These are phyloP conservation scores for Xanthia togata DNA, from an alignment of 2,888 invertebrate genomes.

Conservation along the genomic window DNA sequence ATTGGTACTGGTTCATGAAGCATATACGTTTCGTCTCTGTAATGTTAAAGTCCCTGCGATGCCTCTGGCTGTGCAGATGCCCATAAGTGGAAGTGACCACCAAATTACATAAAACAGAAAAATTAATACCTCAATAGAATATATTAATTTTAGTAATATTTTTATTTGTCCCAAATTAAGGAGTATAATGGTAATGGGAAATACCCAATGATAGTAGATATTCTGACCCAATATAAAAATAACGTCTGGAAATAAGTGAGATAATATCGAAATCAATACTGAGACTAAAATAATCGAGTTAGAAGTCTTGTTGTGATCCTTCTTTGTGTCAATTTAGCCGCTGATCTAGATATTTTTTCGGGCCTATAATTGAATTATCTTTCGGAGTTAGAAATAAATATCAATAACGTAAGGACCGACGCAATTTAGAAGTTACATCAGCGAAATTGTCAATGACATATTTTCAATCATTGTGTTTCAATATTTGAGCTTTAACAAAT, in stretches of 20 bases:
- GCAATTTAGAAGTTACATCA: neutral
- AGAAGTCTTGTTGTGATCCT: neutral
- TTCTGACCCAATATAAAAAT: neutral
- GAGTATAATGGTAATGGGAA: neutral
- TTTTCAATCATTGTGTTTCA: too few relatives aligned
- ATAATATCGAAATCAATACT: constrained; percentile 2
- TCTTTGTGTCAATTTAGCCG: neutral
- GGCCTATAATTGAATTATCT: neutral
- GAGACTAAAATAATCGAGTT: constrained; percentile 9
- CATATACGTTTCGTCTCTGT: neutral
- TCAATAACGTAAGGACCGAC: neutral
- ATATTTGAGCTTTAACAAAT: too few relatives aligned
- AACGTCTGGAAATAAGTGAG: constrained; percentile 2
- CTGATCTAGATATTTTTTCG: neutral
- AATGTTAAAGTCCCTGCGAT: neutral
- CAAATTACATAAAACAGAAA: neutral
- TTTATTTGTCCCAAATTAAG: neutral
- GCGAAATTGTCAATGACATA: neutral
- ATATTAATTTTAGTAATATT: neutral
- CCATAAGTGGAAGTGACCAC: neutral
- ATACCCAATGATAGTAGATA: neutral
- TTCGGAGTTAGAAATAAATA: neutral
- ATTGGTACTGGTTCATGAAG: neutral
- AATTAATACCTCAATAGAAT: neutral
- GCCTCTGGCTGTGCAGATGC: neutral